Conservation (phyloP, 2,888 invertebrate species). For the Clepsis dumicolana region DNA sequence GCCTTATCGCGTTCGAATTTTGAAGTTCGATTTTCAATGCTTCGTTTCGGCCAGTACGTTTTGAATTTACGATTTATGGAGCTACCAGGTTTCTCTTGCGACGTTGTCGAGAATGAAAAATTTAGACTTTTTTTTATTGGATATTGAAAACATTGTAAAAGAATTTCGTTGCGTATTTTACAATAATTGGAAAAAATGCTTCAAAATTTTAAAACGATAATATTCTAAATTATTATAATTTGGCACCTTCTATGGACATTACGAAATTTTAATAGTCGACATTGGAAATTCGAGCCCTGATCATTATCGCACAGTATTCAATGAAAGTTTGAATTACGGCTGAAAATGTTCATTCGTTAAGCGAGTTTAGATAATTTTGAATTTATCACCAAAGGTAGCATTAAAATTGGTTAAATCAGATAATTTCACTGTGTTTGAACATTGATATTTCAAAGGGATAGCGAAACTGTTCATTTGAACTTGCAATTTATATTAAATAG, state of each 20-base stretch:
- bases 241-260: background rate
- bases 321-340: background rate
- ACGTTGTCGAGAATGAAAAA: background rate
- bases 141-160: background rate
- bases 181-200: no score
- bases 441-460: background rate
- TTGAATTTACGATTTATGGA: constrained; percentile 9
- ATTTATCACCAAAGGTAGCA: background rate
- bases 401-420: constrained; percentile 6
- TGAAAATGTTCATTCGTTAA: constrained; percentile 5
- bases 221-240: no score
- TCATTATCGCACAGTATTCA: background rate
- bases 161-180: background rate
- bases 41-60: constrained; percentile 9
- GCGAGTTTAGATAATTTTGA: background rate
- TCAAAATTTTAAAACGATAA: no score
- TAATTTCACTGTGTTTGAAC: background rate
- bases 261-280: background rate
- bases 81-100: background rate
- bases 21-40: constrained; percentile 24
- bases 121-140: background rate
- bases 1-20: constrained; percentile 39
- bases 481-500: no score
- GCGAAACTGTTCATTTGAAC: no score
- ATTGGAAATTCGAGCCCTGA: background rate